These are phyloP conservation scores for Drosophila insularis DNA, from an alignment of 1,140 invertebrate genomes.

Conservation along the genomic window DNA sequence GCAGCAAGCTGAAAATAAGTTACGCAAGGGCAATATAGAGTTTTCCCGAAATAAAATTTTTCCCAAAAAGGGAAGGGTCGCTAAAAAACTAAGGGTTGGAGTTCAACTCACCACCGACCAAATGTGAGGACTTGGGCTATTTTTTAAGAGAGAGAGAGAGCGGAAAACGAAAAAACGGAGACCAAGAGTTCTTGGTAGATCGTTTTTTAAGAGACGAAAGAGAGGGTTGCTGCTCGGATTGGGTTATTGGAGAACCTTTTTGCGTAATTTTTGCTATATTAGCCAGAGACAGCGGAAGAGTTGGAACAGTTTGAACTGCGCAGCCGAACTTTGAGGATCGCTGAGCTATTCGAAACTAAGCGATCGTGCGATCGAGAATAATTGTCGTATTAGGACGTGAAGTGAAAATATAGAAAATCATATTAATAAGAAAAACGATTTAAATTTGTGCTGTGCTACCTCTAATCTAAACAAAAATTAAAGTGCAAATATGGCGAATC, in stretches of 20 bases:
- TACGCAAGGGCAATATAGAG: conserved; percentile 19
- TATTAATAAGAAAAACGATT: conserved; percentile 31
- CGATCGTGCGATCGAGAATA: conserved; percentile 33
- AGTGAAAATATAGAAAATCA: conserved; percentile 18
- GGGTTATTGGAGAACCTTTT: conserved; percentile 25
- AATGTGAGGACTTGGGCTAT: conserved; percentile 23
- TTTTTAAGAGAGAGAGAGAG: conserved; percentile 51
- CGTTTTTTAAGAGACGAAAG: conserved; percentile 65
- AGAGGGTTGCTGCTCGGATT: conserved; percentile 58
- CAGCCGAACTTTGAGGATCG: conserved; percentile 77
- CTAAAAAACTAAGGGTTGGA: conserved; percentile 53
- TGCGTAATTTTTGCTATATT: conserved; percentile 77
- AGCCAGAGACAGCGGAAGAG: conserved; percentile 67
- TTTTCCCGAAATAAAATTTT: conserved; percentile 54
- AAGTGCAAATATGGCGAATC: conserved; percentile 73
- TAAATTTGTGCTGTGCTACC: conserved; percentile 50
- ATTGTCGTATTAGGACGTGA: conserved; percentile 35
- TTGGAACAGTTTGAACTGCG: conserved; percentile 80
- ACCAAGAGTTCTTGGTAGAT: conserved; percentile 29
- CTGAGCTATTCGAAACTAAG: conserved; percentile 32
- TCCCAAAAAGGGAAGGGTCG: conserved; percentile 40
- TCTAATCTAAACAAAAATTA: background rate
- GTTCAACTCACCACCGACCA: conserved; percentile 11
- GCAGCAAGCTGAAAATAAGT: conserved; percentile 42
- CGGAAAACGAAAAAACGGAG: conserved; percentile 3